These are phyloP conservation scores for Anhinga rufa DNA, from an alignment of 2,113 vertebrate genomes.

Conservation along the genomic window DNA sequence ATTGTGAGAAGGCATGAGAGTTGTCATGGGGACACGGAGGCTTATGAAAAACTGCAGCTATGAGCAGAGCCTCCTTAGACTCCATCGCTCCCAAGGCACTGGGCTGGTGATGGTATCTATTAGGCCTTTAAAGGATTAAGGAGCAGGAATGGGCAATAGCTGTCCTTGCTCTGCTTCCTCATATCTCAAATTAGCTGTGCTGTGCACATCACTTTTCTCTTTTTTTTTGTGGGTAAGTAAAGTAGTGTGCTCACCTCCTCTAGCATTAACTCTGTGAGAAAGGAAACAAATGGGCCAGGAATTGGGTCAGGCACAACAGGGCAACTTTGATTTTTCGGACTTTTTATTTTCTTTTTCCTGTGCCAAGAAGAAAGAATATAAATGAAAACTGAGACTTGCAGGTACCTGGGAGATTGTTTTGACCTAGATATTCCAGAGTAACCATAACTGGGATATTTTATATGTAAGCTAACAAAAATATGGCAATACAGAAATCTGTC, in stretches of 20 bases:
- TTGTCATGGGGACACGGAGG: not conserved
- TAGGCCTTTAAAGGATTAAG: not conserved
- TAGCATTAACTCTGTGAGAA: not conserved
- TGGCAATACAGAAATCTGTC: not conserved
- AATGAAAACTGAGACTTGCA: not conserved
- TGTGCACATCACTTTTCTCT: not conserved
- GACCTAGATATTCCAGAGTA: not conserved
- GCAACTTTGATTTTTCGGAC: not conserved
- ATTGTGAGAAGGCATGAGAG: not conserved
- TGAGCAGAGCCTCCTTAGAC: not conserved
- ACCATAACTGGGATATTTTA: not conserved
- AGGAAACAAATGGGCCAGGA: not conserved
- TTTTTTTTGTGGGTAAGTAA: not conserved
- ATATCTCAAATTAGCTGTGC: not conserved
- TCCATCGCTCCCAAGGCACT: not conserved
- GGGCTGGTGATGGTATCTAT: not conserved
- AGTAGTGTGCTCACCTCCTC: not conserved
- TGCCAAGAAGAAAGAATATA: not conserved
- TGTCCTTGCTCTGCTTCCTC: not conserved
- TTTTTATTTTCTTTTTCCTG: not conserved
- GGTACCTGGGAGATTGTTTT: not conserved
- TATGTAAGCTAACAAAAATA: not conserved
- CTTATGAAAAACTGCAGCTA: not conserved
- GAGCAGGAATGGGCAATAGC: not conserved
- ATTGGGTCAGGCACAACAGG: not conserved